phyloP scores from a whole-genome alignment of 2,797 vertebrate species.

The Halcyon badia region DNA sequence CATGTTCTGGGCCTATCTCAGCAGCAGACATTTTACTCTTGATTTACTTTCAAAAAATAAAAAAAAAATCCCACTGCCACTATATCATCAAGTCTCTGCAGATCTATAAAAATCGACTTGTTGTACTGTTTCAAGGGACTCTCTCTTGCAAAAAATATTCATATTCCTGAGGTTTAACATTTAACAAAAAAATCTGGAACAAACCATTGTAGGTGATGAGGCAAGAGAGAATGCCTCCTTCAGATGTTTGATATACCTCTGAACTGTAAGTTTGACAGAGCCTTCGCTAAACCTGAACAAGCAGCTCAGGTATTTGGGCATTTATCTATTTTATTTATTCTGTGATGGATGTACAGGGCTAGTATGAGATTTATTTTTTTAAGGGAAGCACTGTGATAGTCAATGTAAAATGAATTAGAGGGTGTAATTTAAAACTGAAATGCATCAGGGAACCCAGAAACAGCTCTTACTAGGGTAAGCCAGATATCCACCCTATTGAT shows the following conservation, averaged over 20 bases:
- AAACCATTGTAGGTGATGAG: background rate
- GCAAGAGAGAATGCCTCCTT: background rate
- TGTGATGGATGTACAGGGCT: background rate
- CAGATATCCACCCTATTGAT: conserved; percentile 26
- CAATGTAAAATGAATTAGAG: conserved; percentile 24
- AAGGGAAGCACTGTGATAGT: background rate
- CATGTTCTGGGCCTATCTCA: background rate
- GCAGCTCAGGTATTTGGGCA: background rate
- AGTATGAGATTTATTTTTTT: background rate
- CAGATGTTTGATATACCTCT: background rate
- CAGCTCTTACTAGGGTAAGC: background rate
- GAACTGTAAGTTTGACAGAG: background rate
- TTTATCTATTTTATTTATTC: conserved; percentile 1
- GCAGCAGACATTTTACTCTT: background rate
- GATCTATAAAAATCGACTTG: background rate
- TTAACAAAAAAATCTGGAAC: background rate
- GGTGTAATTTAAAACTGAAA: conserved; percentile 27
- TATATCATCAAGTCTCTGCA: conserved; percentile 18
- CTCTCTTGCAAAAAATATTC: conserved; percentile 6
- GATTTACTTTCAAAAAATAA: background rate
- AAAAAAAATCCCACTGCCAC: background rate
- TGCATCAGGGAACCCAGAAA: background rate
- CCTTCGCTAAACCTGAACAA: conserved; percentile 14
- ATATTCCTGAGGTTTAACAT: background rate
- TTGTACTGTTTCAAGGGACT: background rate